These are phyloP conservation scores for Zapornia atra DNA, from an alignment of 2,113 vertebrate genomes.

Conservation along the genomic window DNA sequence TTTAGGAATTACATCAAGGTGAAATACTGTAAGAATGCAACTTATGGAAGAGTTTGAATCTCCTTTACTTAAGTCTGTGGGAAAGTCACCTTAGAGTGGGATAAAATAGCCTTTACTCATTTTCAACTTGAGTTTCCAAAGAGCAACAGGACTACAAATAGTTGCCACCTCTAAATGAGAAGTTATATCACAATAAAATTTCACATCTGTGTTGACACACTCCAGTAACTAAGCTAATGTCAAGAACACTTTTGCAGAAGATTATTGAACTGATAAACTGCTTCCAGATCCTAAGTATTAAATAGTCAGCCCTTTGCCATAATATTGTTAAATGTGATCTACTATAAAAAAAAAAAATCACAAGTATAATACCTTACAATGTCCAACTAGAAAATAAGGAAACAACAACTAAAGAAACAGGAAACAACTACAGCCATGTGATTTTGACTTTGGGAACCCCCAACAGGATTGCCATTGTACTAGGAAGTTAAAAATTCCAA, in stretches of 20 bases:
- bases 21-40: not conserved
- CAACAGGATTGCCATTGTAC: not conserved
- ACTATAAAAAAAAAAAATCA: not conserved
- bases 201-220: conserved; percentile 64
- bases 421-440: not conserved
- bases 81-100: not conserved
- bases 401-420: not conserved
- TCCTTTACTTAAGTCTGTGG: not conserved
- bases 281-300: conserved; percentile 20
- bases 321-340: not conserved
- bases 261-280: conserved; percentile 66
- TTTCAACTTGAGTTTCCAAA: conserved; percentile 29
- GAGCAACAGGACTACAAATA: conserved; percentile 31
- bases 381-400: not conserved
- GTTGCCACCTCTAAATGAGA: conserved; percentile 14
- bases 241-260: conserved; percentile 58
- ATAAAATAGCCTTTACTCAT: not conserved
- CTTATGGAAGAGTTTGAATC: not conserved
- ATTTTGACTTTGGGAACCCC: not conserved
- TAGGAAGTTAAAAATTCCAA: not conserved
- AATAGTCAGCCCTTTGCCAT: not conserved
- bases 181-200: conserved; percentile 58
- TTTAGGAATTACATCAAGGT: not conserved
- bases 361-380: not conserved
- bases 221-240: conserved; percentile 64